A percentile compares a stretch with the other conserved stretches of the same genome.
Conservation (phyloP, 1,140 invertebrate genomes). For the Stegodyphus dumicola region DNA sequence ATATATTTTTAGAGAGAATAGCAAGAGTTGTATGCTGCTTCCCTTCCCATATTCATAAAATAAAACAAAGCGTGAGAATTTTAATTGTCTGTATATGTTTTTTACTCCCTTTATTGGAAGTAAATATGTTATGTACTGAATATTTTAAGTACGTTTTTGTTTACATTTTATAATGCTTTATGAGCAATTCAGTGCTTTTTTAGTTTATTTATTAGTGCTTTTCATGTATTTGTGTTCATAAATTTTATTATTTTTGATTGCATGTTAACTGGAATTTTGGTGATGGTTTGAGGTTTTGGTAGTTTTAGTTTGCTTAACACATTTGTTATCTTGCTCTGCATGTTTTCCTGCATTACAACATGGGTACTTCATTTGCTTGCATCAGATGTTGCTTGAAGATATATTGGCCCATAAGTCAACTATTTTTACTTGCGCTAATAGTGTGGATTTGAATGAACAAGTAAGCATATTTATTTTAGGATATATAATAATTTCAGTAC, state of each 20-base stretch:
- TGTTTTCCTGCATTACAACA: slow-evolving; percentile 38
- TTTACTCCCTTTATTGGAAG: neutral
- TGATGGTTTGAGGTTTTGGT: slow-evolving; percentile 9
- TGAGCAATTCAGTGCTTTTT: too few species aligned
- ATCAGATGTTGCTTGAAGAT: slow-evolving; percentile 32
- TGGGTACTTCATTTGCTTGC: slow-evolving; percentile 25
- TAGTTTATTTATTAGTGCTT: neutral
- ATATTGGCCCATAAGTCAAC: slow-evolving; percentile 32
- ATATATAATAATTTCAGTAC: too few species aligned
- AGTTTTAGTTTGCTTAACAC: slow-evolving; percentile 52
- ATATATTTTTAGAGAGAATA: too few species aligned
- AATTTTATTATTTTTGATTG: neutral
- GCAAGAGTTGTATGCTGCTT: too few species aligned
- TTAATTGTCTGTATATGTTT: neutral
- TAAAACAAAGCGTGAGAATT: too few species aligned
- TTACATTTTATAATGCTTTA: too few species aligned
- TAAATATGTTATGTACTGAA: neutral
- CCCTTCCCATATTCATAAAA: too few species aligned
- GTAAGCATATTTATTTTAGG: slow-evolving; percentile 5
- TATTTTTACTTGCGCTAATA: slow-evolving; percentile 6
- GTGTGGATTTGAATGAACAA: slow-evolving; percentile 2
- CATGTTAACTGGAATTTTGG: slow-evolving; percentile 6
- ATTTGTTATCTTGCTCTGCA: slow-evolving; percentile 47
- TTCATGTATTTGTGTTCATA: neutral
- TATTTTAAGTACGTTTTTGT: too few species aligned